Evolutionary conservation across 35 echinoderm and acorn worm species (phyloP).

Genomic region (Lytechinus variegatus): DNA sequence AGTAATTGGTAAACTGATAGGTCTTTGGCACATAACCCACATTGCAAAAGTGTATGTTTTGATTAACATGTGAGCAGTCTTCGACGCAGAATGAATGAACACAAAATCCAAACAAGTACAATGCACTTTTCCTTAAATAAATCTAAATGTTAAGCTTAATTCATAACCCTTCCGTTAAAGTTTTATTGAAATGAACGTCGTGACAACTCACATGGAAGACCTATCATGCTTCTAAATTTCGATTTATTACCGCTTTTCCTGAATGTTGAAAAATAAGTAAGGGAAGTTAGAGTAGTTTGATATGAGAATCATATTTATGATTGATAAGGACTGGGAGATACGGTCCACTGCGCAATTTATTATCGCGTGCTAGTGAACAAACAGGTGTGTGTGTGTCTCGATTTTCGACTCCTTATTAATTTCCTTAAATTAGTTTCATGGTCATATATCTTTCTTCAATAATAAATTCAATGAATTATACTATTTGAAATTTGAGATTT

Average conservation of each 20-base stretch:
- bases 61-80: background rate
- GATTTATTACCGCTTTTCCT: background rate
- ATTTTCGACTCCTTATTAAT: background rate
- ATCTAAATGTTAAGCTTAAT: background rate
- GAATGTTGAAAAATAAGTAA: background rate
- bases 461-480: background rate
- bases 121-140: background rate
- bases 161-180: background rate
- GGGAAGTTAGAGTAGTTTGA: background rate
- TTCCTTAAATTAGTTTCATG: background rate
- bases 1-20: background rate
- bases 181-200: background rate
- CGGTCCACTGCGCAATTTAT: background rate
- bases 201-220: background rate
- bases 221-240: background rate
- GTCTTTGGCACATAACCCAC: background rate
- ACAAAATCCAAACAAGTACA: background rate
- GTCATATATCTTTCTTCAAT: background rate
- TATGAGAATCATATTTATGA: background rate
- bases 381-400: background rate
- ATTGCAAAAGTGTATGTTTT: background rate
- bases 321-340: background rate
- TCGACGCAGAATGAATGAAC: background rate
- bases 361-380: background rate
- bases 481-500: background rate